Base-by-base conservation (phyloP, 2,797 vertebrate genomes). In the Syncerus caffer region DNA sequence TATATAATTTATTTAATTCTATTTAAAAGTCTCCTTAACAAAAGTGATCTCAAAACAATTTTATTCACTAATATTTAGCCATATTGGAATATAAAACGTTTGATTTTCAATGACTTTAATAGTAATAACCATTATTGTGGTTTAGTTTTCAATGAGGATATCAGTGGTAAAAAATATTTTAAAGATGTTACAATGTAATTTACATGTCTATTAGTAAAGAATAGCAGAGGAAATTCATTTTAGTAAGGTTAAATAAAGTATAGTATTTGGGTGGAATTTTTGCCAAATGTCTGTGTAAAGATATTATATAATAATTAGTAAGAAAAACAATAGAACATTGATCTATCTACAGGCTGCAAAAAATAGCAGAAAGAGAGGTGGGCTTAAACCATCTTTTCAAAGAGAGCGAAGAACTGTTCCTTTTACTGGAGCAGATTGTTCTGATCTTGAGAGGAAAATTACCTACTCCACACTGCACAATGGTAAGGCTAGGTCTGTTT, bases 381-480 rank as follows among this genome's bases (percentile, higher is more conserved):
- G 90, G 15, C 25, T 96, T 95, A 89, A 89, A 83, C 58, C 80
- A 96, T 92, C 51, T 95, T 96, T 93, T 87, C 88, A 89, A 87
- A 93, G n/a, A 89, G 1, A 92, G 57, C 15, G 51, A 95, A 80
- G 80, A 93, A 74, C 58, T 93, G 6, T 96, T 95, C n/a, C 34
- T 31, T 92, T 97, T 83, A 84, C 21, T 23, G 90, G 53, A 92
- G 95, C 76, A 92, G 58, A 92, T 25, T 89, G 84, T 93, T 89
- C 64, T 89, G 31, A 86, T n/a, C 2, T 76, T 83, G n/a, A 95
- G 23, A 97, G 42, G 85, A 96, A 97, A 96, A 93, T 89, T 95
- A 93, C 74, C 62, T 50, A 87, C 2, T 85, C 21, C 17, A 84
- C 15, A 60, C 83, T 89, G 93, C 27, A 92, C 16, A 91, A 80